Percentiles rank a stretch among this genome's conserved stretches.
phyloP scores from a whole-genome alignment of 2,888 invertebrate genomes.

The Autographa gamma region DNA sequence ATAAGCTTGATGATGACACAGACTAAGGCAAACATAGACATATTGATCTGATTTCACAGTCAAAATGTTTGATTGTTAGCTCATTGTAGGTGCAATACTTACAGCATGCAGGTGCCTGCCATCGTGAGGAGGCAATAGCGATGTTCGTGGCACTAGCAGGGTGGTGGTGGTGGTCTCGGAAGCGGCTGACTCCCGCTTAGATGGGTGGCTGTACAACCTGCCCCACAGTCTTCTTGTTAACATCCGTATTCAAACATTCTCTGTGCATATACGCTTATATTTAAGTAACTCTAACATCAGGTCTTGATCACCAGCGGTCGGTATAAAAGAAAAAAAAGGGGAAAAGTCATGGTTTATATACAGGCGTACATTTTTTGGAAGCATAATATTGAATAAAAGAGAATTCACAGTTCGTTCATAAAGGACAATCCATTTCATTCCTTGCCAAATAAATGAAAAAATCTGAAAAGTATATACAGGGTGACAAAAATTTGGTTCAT shows the following conservation, averaged over 20 bases:
- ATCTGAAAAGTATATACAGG: too few relatives aligned
- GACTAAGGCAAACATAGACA: too few relatives aligned
- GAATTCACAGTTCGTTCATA: too few relatives aligned
- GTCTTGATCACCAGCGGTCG: conserved; percentile 30
- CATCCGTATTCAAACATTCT: conserved; percentile 64
- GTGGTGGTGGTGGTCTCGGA: conserved; percentile 95
- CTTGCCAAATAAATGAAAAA: too few relatives aligned
- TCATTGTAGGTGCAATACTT: conserved; percentile 60
- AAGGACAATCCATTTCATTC: too few relatives aligned
- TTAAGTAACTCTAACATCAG: conserved; percentile 46
- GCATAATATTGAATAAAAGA: neutral
- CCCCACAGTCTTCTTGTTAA: conserved; percentile 68
- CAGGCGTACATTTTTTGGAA: too few relatives aligned
- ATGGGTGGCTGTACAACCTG: conserved; percentile 93
- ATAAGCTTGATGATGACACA: too few relatives aligned
- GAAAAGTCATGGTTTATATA: neutral
- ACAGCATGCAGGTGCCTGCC: conserved; percentile 82
- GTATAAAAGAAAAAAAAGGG: conserved; percentile 4
- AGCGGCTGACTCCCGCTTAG: conserved; percentile 94
- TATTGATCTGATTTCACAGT: too few relatives aligned
- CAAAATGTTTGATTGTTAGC: neutral
- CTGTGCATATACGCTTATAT: conserved; percentile 59
- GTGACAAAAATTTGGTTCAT: too few relatives aligned
- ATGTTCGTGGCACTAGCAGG: conserved; percentile 87
- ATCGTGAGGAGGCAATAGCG: conserved; percentile 81